Evolutionary conservation across 2,797 vertebrate genomes (phyloP).

Genomic region (Gallinago nigripennis): DNA sequence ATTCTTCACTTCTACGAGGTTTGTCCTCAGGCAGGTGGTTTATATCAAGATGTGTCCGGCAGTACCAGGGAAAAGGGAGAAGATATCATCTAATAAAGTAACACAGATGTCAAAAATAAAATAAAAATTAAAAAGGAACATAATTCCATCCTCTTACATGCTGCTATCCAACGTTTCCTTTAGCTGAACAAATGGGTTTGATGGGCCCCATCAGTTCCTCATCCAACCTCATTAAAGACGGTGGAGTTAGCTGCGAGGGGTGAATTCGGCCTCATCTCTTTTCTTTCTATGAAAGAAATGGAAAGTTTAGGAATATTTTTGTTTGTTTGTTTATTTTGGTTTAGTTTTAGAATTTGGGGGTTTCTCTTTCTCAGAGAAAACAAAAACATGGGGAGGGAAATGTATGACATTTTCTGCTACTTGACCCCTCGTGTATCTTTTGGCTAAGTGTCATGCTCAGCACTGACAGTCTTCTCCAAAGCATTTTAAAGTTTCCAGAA

Average conservation of each 20-base stretch:
- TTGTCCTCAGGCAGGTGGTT: neutral
- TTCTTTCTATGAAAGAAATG: constrained; percentile 98
- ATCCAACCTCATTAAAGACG: neutral
- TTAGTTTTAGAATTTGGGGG: constrained; percentile 72
- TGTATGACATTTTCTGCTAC: constrained; percentile 80
- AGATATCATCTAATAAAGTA: neutral
- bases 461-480: neutral
- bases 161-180: constrained; percentile 84
- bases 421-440: constrained; percentile 61
- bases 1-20: neutral
- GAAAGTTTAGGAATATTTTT: constrained; percentile 30
- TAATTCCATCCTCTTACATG: constrained; percentile 76
- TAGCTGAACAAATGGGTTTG: constrained; percentile 67
- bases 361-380: constrained; percentile 55
- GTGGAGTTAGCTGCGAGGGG: neutral
- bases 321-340: constrained; percentile 49
- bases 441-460: neutral
- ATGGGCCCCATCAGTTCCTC: neutral
- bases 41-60: neutral
- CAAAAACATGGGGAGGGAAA: constrained; percentile 21
- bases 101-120: neutral
- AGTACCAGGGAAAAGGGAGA: neutral
- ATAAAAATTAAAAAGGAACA: neutral
- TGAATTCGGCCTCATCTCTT: constrained; percentile 67
- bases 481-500: neutral